Evolutionary conservation across 2,113 vertebrate genomes (phyloP).

Genomic region (Prochilodus magdalenae): DNA sequence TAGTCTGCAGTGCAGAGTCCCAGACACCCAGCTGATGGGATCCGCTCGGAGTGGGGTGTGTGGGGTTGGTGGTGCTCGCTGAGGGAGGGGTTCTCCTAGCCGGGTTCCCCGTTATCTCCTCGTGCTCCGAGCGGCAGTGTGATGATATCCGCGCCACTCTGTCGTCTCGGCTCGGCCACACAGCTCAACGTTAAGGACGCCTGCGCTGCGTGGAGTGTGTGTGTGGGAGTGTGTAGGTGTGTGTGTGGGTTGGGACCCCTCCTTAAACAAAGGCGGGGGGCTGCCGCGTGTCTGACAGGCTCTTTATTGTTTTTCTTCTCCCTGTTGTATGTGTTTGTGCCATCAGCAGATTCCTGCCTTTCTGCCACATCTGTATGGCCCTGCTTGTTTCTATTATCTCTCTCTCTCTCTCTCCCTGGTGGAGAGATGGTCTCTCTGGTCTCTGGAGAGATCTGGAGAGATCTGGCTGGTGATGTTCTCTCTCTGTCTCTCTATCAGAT

Average conservation of each 20-base stretch:
- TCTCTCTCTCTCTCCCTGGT: conserved; percentile 54
- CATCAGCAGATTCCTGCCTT: conserved; percentile 82
- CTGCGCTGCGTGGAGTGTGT: conserved; percentile 62
- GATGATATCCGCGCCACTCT: conserved; percentile 67
- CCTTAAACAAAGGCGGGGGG: conserved; percentile 64
- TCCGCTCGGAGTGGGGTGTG: no score
- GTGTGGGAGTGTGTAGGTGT: conserved; percentile 38
- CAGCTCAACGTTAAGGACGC: conserved; percentile 80
- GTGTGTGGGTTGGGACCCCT: conserved; percentile 56
- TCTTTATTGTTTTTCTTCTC: conserved; percentile 68
- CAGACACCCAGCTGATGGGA: no score
- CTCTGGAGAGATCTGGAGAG: no score
- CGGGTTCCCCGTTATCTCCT: not conserved
- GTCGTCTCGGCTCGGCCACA: conserved; percentile 66
- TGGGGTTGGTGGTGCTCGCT: no score
- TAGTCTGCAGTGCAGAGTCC: no score
- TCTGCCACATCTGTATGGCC: conserved; percentile 73
- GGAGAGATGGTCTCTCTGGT: no score
- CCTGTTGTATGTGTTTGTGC: conserved; percentile 75
- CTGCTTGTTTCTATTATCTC: conserved; percentile 68
- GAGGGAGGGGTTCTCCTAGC: not conserved
- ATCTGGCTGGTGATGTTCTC: no score
- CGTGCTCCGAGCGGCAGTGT: conserved; percentile 55
- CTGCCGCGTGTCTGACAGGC: conserved; percentile 73
- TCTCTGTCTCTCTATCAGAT: no score